These are phyloP conservation scores for Oryzias woworae DNA, from an alignment of 2,113 vertebrate genomes.

Conservation along the genomic window DNA sequence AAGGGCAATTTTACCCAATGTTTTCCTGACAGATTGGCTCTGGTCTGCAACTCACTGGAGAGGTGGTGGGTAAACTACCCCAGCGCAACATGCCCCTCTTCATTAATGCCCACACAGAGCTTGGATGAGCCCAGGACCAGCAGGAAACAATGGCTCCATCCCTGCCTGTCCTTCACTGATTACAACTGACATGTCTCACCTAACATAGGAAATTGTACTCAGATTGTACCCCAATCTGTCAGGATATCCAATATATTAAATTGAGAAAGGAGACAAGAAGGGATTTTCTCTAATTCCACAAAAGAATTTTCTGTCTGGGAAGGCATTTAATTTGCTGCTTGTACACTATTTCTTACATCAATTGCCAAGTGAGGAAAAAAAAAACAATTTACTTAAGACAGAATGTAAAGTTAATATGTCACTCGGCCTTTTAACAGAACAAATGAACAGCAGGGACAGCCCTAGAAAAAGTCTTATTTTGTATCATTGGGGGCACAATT, in stretches of 20 bases:
- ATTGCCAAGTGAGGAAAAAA: conserved; percentile 41
- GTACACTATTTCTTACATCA: conserved; percentile 56
- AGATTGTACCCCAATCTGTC: conserved; percentile 62
- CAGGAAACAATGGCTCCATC: conserved; percentile 77
- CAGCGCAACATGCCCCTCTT: conserved; percentile 91
- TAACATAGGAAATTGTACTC: conserved; percentile 77
- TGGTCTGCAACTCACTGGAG: conserved; percentile 89
- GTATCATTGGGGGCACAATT: conserved; percentile 66
- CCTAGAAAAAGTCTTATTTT: conserved; percentile 58
- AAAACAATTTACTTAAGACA: conserved; percentile 71
- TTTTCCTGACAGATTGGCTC: conserved; percentile 97
- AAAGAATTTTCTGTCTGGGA: conserved; percentile 70
- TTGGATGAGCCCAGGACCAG: conserved; percentile 72
- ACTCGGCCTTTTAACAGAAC: conserved; percentile 30
- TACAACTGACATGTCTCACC: conserved; percentile 80
- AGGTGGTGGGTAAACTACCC: conserved; percentile 90
- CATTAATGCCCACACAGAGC: conserved; percentile 90
- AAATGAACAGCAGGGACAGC: conserved; percentile 55
- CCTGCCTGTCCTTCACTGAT: conserved; percentile 73
- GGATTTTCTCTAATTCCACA: conserved; percentile 76
- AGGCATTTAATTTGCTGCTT: conserved; percentile 61
- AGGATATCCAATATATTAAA: conserved; percentile 62
- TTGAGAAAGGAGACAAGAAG: conserved; percentile 54
- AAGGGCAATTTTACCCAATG: conserved; percentile 95
- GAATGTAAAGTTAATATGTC: conserved; percentile 60